A percentile compares a stretch with the other conserved stretches of the same genome.
Conservation (phyloP, 1,140 invertebrate genomes). For the Dinoponera quadriceps region DNA sequence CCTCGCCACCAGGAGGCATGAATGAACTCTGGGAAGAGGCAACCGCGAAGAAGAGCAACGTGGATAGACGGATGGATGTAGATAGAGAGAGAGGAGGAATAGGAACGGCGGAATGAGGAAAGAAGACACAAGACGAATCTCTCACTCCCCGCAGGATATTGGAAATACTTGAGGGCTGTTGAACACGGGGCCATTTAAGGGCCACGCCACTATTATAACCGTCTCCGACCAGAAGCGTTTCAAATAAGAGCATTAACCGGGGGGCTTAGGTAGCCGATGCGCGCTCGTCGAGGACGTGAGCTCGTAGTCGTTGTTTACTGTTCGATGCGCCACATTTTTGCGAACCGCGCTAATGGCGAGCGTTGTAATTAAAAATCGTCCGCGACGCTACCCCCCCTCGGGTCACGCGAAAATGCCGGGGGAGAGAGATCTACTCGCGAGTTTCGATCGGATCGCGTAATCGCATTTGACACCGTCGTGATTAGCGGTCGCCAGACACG, state of each 20-base stretch:
- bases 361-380: conserved; percentile 42
- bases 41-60: conserved; percentile 54
- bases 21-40: conserved; percentile 80
- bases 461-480: conserved; percentile 1
- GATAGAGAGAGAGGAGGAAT: conserved; percentile 37
- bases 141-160: conserved; percentile 83
- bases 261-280: conserved; percentile 69
- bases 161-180: conserved; percentile 84
- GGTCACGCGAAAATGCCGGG: no score
- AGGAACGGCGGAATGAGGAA: no score
- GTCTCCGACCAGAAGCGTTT: conserved; percentile 77
- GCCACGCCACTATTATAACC: conserved; percentile 81
- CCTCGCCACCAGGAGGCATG: conserved; percentile 83
- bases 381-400: no score
- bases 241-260: conserved; percentile 74
- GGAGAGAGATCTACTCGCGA: no score
- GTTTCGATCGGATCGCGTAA: no score
- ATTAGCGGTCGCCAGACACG: conserved; percentile 43
- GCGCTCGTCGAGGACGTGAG: conserved; percentile 70
- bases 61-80: conserved; percentile 40
- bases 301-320: conserved; percentile 42
- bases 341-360: conserved; percentile 34
- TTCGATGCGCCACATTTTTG: conserved; percentile 53
- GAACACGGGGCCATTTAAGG: conserved; percentile 82
- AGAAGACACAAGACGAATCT: conserved; percentile 76